phyloP scores from a whole-genome alignment of 1,140 invertebrate genomes.

The Drosophila seguyi region DNA sequence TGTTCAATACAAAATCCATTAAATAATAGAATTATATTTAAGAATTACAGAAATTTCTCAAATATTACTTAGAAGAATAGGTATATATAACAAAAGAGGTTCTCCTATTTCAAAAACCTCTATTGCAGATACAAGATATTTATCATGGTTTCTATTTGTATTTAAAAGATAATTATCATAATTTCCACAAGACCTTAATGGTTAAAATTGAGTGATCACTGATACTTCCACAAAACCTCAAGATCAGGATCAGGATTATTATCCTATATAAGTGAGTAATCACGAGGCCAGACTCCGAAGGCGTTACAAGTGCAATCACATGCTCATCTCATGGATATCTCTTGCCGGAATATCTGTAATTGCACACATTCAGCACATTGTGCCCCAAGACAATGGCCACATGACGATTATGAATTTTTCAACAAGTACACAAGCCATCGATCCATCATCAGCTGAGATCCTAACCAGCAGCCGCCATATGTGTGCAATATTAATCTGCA shows the following conservation, averaged over 20 bases:
- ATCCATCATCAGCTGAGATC: conserved; percentile 58
- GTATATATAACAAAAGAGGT: neutral
- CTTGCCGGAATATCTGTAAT: conserved; percentile 51
- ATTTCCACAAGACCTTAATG: neutral
- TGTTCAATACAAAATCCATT: neutral
- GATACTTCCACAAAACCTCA: neutral
- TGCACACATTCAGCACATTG: conserved; percentile 48
- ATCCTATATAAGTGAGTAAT: conserved; percentile 25
- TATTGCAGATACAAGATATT: conserved; percentile 1
- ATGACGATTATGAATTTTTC: conserved; percentile 46
- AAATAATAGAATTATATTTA: conserved; percentile 10
- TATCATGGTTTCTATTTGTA: neutral
- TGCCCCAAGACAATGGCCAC: conserved; percentile 35
- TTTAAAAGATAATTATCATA: conserved; percentile 5
- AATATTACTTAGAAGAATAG: neutral
- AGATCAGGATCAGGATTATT: conserved; percentile 5
- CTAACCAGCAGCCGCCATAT: conserved; percentile 59
- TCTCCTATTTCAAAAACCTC: conserved; percentile 14
- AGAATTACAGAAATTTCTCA: neutral
- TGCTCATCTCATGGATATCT: conserved; percentile 49
- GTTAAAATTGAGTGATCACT: conserved; percentile 32
- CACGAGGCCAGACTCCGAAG: conserved; percentile 1
- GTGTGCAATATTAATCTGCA: conserved; percentile 79
- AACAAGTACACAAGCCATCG: conserved; percentile 58
- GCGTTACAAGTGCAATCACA: conserved; percentile 53